phyloP scores from a whole-genome alignment of 2,888 invertebrate species.

The Ganaspis brasiliensis region DNA sequence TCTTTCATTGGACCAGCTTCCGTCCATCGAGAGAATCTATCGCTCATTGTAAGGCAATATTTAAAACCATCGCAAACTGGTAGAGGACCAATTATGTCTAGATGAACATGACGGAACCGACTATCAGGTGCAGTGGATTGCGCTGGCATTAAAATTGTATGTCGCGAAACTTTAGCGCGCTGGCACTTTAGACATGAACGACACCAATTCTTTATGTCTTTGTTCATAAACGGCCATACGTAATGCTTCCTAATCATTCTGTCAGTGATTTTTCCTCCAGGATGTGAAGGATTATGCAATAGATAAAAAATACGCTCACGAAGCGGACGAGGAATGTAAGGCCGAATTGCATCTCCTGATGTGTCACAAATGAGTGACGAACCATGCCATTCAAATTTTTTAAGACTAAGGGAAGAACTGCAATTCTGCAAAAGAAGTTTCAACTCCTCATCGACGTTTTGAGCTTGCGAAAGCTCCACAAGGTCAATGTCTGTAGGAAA shows the following conservation, averaged over 20 bases:
- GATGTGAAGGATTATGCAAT: not conserved
- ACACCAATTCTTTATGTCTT: not conserved
- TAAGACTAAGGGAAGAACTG: not conserved
- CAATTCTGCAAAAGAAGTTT: too few relatives aligned
- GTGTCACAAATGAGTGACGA: not conserved
- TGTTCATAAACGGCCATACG: not conserved
- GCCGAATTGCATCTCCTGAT: not conserved
- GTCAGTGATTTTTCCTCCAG: not conserved
- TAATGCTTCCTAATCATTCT: not conserved
- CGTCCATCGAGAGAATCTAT: slow-evolving; percentile 66
- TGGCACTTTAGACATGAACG: not conserved
- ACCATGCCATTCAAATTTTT: not conserved
- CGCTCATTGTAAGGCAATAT: slow-evolving; percentile 74
- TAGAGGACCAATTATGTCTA: slow-evolving; percentile 69
- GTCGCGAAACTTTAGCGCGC: not conserved
- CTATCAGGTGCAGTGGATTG: slow-evolving; percentile 63
- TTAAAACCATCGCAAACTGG: slow-evolving; percentile 49
- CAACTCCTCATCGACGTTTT: too few relatives aligned
- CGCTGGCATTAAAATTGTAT: not conserved
- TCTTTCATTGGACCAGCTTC: slow-evolving; percentile 53
- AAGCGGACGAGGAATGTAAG: not conserved
- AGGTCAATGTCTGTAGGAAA: not conserved
- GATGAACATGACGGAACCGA: slow-evolving; percentile 72
- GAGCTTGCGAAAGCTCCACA: not conserved
- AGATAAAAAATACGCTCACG: not conserved